phyloP scores from a whole-genome alignment of 1,140 invertebrate species.

The Trichoplusia ni region DNA sequence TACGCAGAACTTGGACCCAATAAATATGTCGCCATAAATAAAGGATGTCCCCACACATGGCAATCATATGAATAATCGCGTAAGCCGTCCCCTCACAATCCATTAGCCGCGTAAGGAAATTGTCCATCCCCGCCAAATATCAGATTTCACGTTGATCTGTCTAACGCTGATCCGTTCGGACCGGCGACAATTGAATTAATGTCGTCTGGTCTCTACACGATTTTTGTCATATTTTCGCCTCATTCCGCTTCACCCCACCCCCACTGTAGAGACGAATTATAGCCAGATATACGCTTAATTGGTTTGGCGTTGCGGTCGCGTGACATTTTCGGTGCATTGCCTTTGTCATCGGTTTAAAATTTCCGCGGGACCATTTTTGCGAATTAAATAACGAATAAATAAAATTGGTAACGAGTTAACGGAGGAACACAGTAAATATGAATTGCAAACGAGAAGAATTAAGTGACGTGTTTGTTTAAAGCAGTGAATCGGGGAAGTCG shows the following conservation, averaged over 20 bases:
- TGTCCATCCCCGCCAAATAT: constrained; percentile 74
- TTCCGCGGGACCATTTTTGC: constrained; percentile 53
- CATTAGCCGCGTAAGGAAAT: constrained; percentile 70
- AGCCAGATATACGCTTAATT: constrained; percentile 75
- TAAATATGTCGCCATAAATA: background rate
- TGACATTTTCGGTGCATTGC: constrained; percentile 75
- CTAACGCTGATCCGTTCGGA: constrained; percentile 74
- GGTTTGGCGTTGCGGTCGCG: constrained; percentile 73
- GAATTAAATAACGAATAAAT: constrained; percentile 63
- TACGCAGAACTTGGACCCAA: constrained; percentile 1
- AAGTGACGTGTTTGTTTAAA: constrained; percentile 24
- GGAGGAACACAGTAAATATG: background rate
- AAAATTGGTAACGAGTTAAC: constrained; percentile 31
- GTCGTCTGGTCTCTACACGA: constrained; percentile 69
- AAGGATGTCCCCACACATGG: constrained; percentile 15
- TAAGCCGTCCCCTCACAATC: constrained; percentile 53
- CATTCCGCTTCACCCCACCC: constrained; percentile 33
- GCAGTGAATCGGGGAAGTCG: constrained; percentile 6
- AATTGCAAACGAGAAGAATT: constrained; percentile 18
- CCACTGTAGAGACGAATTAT: constrained; percentile 63
- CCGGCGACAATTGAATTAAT: constrained; percentile 76
- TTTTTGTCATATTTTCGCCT: constrained; percentile 75
- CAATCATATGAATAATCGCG: constrained; percentile 38
- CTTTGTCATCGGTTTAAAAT: constrained; percentile 75
- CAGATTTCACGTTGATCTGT: constrained; percentile 76